phyloP scores from a whole-genome alignment of 2,888 invertebrate species.

The Gnatocerus cornutus region DNA sequence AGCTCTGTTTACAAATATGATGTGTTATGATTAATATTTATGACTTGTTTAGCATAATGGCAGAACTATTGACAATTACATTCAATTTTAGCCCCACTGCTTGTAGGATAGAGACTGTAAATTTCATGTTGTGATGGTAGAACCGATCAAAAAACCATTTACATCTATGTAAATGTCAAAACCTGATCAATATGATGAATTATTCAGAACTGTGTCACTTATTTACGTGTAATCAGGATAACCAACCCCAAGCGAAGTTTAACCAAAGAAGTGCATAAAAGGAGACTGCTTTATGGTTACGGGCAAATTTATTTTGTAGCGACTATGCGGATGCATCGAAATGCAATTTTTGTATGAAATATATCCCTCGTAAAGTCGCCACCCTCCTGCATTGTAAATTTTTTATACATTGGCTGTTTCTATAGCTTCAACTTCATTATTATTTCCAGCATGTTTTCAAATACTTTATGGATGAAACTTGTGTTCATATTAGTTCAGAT shows the following conservation, averaged over 20 bases:
- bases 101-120: constrained; percentile 8
- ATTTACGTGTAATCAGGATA: constrained; percentile 20
- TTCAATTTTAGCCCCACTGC: constrained; percentile 26
- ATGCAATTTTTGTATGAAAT: constrained; percentile 5
- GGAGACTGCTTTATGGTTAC: too few species aligned
- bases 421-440: constrained; percentile 32
- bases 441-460: constrained; percentile 29
- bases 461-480: constrained; percentile 26
- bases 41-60: constrained; percentile 46
- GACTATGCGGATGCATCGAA: background rate
- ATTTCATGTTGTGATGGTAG: constrained; percentile 4
- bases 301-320: too few species aligned
- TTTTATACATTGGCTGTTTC: constrained; percentile 23
- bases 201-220: constrained; percentile 10
- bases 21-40: constrained; percentile 45
- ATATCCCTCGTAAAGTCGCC: background rate
- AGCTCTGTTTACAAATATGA: constrained; percentile 36
- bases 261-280: too few species aligned
- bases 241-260: too few species aligned
- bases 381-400: constrained; percentile 2
- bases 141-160: constrained; percentile 18
- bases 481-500: too few species aligned
- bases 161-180: constrained; percentile 24
- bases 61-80: constrained; percentile 44
- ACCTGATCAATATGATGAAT: constrained; percentile 17